phyloP scores from a whole-genome alignment of 2,888 invertebrate species.

The Rapana venosa region DNA sequence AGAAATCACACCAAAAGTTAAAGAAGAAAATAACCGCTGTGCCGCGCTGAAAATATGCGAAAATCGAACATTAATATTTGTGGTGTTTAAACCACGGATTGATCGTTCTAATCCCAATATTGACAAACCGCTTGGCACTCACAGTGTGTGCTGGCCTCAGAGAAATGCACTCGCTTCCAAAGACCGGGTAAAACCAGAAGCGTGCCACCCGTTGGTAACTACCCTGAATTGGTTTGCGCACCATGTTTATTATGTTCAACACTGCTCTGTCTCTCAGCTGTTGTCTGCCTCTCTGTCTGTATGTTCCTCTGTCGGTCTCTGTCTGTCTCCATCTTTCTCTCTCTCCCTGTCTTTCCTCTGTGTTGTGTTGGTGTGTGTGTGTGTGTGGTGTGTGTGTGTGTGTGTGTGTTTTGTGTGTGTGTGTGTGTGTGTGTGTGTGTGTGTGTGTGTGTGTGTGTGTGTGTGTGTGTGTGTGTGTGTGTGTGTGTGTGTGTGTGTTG shows the following conservation, averaged over 20 bases:
- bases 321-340: no score
- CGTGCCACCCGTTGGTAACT: neutral
- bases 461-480: constrained; percentile 2
- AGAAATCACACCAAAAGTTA: neutral
- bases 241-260: neutral
- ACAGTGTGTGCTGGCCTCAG: neutral
- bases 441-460: constrained; percentile 10
- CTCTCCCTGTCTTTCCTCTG: neutral
- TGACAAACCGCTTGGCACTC: no score
- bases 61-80: neutral
- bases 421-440: neutral
- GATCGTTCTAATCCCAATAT: no score
- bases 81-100: neutral
- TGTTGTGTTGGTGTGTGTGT: neutral
- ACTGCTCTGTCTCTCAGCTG: neutral
- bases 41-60: neutral
- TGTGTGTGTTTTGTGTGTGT: neutral
- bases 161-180: neutral
- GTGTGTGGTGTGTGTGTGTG: neutral
- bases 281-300: neutral
- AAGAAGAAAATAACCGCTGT: neutral
- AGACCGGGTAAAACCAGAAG: neutral
- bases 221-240: neutral
- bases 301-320: neutral
- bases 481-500: neutral